These are phyloP conservation scores for Mohoua ochrocephala DNA, from an alignment of 2,113 vertebrate species.

Conservation along the genomic window DNA sequence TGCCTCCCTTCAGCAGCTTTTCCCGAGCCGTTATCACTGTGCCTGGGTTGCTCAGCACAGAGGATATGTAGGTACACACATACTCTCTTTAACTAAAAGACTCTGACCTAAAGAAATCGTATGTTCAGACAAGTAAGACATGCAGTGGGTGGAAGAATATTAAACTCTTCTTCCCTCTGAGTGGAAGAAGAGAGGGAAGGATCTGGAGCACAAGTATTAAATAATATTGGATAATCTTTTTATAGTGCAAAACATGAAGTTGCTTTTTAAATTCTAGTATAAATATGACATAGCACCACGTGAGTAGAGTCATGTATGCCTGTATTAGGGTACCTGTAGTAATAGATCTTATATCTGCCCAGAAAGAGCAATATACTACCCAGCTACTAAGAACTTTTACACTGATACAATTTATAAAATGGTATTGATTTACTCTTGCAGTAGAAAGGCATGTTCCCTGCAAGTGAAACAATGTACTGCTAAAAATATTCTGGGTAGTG, in stretches of 20 bases:
- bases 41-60: not conserved
- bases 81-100: not conserved
- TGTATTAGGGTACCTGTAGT: not conserved
- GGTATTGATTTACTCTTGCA: constrained; percentile 28
- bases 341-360: not conserved
- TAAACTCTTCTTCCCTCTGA: not conserved
- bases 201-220: not conserved
- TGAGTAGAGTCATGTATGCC: not conserved
- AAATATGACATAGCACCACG: not conserved
- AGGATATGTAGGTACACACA: not conserved
- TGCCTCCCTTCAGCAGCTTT: not conserved
- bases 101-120: not conserved
- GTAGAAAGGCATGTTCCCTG: not conserved
- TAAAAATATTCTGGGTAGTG: not conserved
- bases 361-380: not conserved
- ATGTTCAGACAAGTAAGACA: constrained; percentile 13
- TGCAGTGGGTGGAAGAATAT: constrained; percentile 1
- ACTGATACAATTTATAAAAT: constrained; percentile 17
- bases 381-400: constrained; percentile 13
- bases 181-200: not conserved
- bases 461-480: not conserved
- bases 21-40: not conserved
- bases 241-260: not conserved
- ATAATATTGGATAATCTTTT: constrained; percentile 5
- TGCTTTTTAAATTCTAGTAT: not conserved